Evolutionary conservation across 2,113 vertebrate species (phyloP), one percentile per base, ranked within the genome.

Genomic region (Capreolus pygargus): DNA sequence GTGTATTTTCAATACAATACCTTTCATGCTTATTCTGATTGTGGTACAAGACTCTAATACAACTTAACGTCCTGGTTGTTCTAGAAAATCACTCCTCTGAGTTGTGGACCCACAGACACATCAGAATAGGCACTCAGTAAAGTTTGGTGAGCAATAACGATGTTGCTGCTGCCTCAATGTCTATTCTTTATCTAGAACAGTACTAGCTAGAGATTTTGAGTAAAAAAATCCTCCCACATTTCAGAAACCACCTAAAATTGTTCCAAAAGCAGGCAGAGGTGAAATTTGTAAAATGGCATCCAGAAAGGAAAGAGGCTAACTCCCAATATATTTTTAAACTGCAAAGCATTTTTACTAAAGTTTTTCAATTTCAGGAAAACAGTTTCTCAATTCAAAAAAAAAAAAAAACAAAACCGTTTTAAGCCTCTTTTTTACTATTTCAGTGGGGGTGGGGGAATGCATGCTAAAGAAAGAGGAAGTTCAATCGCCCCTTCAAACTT

Each of bases 391-490:
- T 86, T 96, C 3, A 87, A 87, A 85, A 33, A 45, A 88, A 5
- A 39, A 39, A 61, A 61, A 92, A 9, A 64, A 97, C 11, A 39
- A 70, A 98, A 47, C 2, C 28, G 33, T 93, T 94, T 97, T 79
- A 92, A 96, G 95, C 87, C 95, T 89, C 94, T 27, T 58, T 57
- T 79, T 52, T 7, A 2, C 58, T 94, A 96, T 94, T 95, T 94
- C 79, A 67, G 95, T 95, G 94, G 97, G 96, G 93, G 83, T 83
- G 57, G 81, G 67, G 91, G 83, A 88, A 91, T 67, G 61, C 23
- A 60, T 86, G 52, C 60, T 92, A 60, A 97, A 93, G 88, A 97
- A 98, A 98, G 97, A 97, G 98, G 97, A 98, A 98, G 95, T 96
- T 94, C 88, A 85, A 55, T 91, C 2, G 36, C 60, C 95, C 91